Conservation (phyloP, 1,140 invertebrate genomes). For the Drosophila tristis region DNA sequence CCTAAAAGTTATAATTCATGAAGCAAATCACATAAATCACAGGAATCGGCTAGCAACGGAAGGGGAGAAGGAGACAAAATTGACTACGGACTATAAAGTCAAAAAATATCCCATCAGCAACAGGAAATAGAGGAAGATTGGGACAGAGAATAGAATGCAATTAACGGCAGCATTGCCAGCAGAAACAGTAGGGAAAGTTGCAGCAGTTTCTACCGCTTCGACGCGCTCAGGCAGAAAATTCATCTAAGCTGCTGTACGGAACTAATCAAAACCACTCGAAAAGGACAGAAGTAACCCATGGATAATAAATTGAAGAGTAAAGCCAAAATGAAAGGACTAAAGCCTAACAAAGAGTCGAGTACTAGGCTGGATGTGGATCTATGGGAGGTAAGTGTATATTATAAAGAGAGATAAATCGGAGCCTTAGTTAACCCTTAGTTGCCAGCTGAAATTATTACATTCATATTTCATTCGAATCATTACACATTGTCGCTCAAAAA, state of each 20-base stretch:
- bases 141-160: too few species aligned
- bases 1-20: slow-evolving; percentile 38
- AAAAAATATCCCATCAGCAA: too few species aligned
- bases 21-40: slow-evolving; percentile 46
- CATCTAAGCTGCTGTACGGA: not conserved
- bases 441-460: too few species aligned
- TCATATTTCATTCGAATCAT: too few species aligned
- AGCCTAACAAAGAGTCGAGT: slow-evolving; percentile 72
- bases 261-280: slow-evolving; percentile 1
- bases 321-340: slow-evolving; percentile 62
- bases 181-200: not conserved
- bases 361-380: slow-evolving; percentile 68
- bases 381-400: slow-evolving; percentile 60
- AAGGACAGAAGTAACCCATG: slow-evolving; percentile 23
- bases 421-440: too few species aligned
- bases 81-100: not conserved
- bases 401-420: not conserved
- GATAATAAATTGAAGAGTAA: slow-evolving; percentile 61
- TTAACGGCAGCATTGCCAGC: too few species aligned
- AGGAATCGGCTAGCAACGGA: not conserved
- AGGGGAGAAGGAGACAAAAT: slow-evolving; percentile 1
- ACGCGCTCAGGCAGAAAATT: not conserved
- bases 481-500: too few species aligned
- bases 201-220: not conserved
- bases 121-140: too few species aligned